Evolutionary conservation across 2,888 invertebrate genomes (phyloP).

Genomic region (Elysia crispata): DNA sequence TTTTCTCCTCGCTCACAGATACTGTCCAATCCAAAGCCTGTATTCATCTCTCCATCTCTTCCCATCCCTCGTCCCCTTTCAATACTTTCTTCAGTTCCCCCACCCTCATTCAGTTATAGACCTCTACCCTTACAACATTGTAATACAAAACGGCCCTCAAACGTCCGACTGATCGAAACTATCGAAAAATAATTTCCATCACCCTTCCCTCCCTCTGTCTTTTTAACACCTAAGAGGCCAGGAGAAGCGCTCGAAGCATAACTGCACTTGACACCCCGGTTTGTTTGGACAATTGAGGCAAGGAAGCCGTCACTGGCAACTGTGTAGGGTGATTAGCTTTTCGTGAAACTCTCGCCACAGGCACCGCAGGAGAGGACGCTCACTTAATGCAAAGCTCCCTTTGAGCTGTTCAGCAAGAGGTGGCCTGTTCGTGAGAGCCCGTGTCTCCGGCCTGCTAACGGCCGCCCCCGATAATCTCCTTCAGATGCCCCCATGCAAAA

Average conservation of each 20-base stretch:
- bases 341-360: conserved; percentile 43
- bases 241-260: conserved; percentile 26
- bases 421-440: conserved; percentile 26
- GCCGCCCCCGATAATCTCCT: conserved; percentile 39
- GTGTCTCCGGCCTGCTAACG: conserved; percentile 41
- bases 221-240: conserved; percentile 25
- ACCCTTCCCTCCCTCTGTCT: no score
- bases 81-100: not conserved
- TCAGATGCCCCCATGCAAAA: not conserved
- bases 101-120: no score
- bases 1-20: no score
- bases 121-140: no score
- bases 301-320: conserved; percentile 36
- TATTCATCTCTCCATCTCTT: not conserved
- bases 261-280: conserved; percentile 48
- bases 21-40: not conserved
- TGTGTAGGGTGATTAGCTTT: conserved; percentile 32
- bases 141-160: no score
- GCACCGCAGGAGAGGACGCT: conserved; percentile 32
- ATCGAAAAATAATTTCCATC: conserved; percentile 1
- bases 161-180: conserved; percentile 6
- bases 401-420: conserved; percentile 32
- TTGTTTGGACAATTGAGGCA: conserved; percentile 37
- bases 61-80: not conserved
- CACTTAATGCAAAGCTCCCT: conserved; percentile 45